Base-by-base conservation (phyloP, 2,888 invertebrate species). In the Elegia similella region DNA sequence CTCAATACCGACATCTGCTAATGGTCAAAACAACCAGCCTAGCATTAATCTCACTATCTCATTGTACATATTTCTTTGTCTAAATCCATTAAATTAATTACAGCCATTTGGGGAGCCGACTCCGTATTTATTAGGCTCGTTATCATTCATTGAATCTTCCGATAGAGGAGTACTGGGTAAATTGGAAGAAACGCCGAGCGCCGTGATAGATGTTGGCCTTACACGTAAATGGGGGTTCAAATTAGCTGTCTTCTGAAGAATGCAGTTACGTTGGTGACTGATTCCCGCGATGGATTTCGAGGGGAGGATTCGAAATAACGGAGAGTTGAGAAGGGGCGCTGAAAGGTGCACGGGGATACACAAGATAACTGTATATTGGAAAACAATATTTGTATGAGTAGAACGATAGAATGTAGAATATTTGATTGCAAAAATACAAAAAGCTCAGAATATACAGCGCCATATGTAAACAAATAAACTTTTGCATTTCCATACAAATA, bases 61-160 rank as follows among this genome's bases (percentile, higher is more conserved):
- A 79, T 78, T 84, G 84, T 85, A 88, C 87, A 89, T 87, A 90
- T 88, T 90, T 90, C 89, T 88, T 89, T 89, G 89, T 90, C 87
- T 88, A 87, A 89, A 89, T 88, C 87, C 90, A 90, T 89, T 90
- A 89, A 88, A 89, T 90, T 90, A 89, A 91, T 90, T 90, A 89
- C 86, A 75, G 76, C 80, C 82, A 86, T 89, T 88, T 82, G 80
- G 82, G 85, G 87, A 84, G 86, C 81, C 85, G 86, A 83, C 82
- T 84, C 74, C 78, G 87, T 88, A 89, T 89, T 90, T 90, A 91
- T 90, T 90, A 90, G 84, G 78, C 84, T 88, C 89, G 88, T 90
- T 91, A 91, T 90, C 91, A 86, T 88, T 88, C 89, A 88, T 89
- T 88, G 89, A 87, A 91, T 91, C 90, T 88, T 81, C 76, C 80